Base-by-base conservation (phyloP, 53 echinoderm and acorn worm genomes). In the Mesocentrotus franciscanus region DNA sequence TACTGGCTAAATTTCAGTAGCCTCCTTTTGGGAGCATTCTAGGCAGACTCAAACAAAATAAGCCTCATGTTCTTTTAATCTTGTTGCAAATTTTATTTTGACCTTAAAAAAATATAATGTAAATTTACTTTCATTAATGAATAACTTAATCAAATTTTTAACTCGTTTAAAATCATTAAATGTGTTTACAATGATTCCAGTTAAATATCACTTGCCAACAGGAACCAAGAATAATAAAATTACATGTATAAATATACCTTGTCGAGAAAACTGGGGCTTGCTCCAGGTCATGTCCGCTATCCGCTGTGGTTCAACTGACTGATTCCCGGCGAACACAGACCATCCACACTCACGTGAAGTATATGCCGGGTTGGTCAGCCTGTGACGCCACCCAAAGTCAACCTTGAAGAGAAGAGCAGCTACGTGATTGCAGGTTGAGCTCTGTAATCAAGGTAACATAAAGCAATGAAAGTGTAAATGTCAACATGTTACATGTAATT, bases 311-410 rank as follows among this genome's bases (percentile, higher is more conserved):
- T 95, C 90, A 1, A 81, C 78, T 0, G 55, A 14, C 34, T 91
- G 78, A 27, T 95, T 95, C 2, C 74, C 92, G 0, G 57, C 39
- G 16, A 95, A 95, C 33, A 92, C 90, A 18, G 95, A 78, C 95
- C 95, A 95, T 61, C 60, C 33, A 78, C 92, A 90, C 49, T 72
- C 94, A 11, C 39, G 33, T 5, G 90, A 59, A 1, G 95, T 95
- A 62, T 92, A 95, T 1, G 95, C 92, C 14, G 95, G 95, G n/a
- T 95, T 95, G 78, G 91, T 95, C 0, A 95, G 91, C 24, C 95
- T 92, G 32, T 95, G 49, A 10, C 62, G 15, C 95, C 95, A 95
- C 1, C 92, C 92, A 62, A 92, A 95, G 49, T 92, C 95, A 8
- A 95, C 74, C 71, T 95, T 92, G 56, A 95, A 95, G 1, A 95